Base-by-base conservation (phyloP, 2,888 invertebrate genomes). In the Isoperla grammatica region DNA sequence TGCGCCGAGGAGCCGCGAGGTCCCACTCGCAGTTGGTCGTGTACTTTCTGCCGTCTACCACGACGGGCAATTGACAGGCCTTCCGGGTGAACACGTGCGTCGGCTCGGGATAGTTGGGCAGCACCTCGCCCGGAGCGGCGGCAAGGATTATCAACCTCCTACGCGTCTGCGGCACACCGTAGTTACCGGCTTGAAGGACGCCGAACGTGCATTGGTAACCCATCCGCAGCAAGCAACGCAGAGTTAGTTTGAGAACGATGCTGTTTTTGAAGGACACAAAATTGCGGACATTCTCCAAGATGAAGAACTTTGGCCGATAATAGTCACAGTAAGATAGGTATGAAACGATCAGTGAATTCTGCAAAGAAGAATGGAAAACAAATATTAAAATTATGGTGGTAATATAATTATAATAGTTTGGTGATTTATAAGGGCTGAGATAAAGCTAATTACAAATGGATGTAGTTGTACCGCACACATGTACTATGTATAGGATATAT, bases 121-220 rank as follows among this genome's bases (percentile, higher is more conserved):
- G 74, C 46, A 75, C 76, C 69, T 82, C 84, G 0, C 90, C 90
- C 0, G 91, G 90, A 6, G 90, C 90, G 4, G 91, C 87, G 0
- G 91, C 93, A 62, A 92, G 72, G 35, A 93, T 84, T 43, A 93
- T 86, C 39, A 86, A 79, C 75, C 91, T 78, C 66, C 90, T 75
- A 55, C 91, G 76, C 0, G 88, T 90, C 72, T 92, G 91, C 2
- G 92, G 88, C 2, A 92, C 84, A 0, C 92, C 93, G 70, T 88
- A 92, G 71, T 86, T 84, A 1, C 92, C 93, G 1, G 91, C 91
- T 75, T 92, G 92, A 12, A 93, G 71, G n/a, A 92, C 81, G 0
- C 90, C 91, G 70, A 91, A 90, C 0, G 90, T 86, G 65, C 89
- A 90, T 74, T 92, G 91, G 70, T 93, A 93, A 0, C 91, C 92